Percentiles rank a stretch among this genome's conserved stretches.
phyloP scores from a whole-genome alignment of 2,113 vertebrate species.

The Apus apus region DNA sequence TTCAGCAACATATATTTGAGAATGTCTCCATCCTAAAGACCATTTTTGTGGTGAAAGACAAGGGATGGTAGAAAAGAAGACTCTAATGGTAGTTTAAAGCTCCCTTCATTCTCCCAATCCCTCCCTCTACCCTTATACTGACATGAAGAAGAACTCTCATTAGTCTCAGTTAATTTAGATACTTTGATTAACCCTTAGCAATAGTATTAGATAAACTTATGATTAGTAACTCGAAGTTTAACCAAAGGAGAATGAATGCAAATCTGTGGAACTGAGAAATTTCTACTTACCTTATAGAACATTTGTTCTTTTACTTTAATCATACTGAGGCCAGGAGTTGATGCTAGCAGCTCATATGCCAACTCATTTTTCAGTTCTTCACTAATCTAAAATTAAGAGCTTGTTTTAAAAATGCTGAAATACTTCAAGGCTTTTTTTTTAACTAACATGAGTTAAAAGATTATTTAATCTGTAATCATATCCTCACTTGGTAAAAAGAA shows the following conservation, averaged over 20 bases:
- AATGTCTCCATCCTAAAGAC: not conserved
- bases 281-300: conserved; percentile 87
- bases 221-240: not conserved
- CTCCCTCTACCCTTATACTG: not conserved
- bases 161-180: not conserved
- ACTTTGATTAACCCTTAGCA: not conserved
- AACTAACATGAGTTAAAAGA: not conserved
- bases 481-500: not conserved
- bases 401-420: not conserved
- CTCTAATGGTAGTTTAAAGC: not conserved
- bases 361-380: conserved; percentile 77
- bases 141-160: not conserved
- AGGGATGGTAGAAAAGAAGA: not conserved
- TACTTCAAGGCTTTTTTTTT: not conserved
- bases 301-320: conserved; percentile 70
- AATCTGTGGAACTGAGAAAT: not conserved
- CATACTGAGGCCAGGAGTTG: conserved; percentile 74
- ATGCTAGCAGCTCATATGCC: conserved; percentile 75
- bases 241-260: not conserved
- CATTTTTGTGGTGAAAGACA: not conserved
- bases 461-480: not conserved
- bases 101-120: not conserved
- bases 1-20: not conserved
- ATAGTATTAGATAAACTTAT: not conserved
- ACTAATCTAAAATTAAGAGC: conserved; percentile 76